Base-by-base conservation (phyloP, 2,888 invertebrate species). In the Tetropium fuscum region DNA sequence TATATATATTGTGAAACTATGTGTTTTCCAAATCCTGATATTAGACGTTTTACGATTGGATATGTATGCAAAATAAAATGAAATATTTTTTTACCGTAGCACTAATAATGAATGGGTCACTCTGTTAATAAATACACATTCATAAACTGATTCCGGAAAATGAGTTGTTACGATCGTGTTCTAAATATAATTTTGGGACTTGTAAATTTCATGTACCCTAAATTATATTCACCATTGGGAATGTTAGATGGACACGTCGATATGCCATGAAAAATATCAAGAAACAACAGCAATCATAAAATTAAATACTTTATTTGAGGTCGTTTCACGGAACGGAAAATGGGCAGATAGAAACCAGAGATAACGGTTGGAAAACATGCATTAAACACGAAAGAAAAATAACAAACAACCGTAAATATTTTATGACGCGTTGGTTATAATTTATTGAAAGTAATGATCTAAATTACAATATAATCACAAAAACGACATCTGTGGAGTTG, bases 321-420 rank as follows among this genome's bases (percentile, higher is more conserved):
- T 27, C 40, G 22, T 48, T 40, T 40, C 18, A 22, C 27, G 11
- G 20, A 27, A 20, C 27, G 38, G 13, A 36, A 51, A 44, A 53
- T 45, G 30, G 19, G 51, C 47, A 38, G 53, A 53, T 45, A 20
- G 27, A 11, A 57, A 40, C 15, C 5, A 13, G 10, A 36, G 58
- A 58, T 58, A 38, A 48, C 15, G 30, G 47, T 32, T 36, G 56
- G 48, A 30, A 56, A 55, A 25, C 18, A 20, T 19, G 30, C 34
- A 49, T 27, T 30, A 27, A 38, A 43, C 44, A 49, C 49, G 45
- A 55, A 51, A 25, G 48, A 55, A 60, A 60, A 48, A 60, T 49
- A 54, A 60, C 55, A 60, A 60, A 60, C 51, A 55, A 49, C 60
- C 51, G 57, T 62, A 58, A 62, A 62, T 58, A 41, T 58, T 58